Conservation (phyloP, 2,113 vertebrate genomes). For the Cololabis saira region DNA sequence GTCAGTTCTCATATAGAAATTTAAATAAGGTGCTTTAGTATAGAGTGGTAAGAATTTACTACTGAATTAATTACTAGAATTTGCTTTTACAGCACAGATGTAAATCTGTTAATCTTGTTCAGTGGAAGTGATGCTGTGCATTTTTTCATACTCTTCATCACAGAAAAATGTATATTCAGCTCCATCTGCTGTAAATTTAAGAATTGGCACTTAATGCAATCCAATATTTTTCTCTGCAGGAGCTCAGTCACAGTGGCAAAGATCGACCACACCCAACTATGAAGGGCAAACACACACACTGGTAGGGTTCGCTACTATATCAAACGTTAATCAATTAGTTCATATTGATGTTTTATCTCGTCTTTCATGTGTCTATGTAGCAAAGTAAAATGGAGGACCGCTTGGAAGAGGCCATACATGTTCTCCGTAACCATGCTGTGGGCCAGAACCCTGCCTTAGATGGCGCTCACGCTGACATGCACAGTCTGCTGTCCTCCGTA, state of each 20-base stretch:
- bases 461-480: conserved; percentile 86
- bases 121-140: too few species aligned
- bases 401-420: conserved; percentile 97
- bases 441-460: conserved; percentile 84
- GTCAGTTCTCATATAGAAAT: neutral
- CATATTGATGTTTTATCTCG: neutral
- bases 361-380: conserved; percentile 47
- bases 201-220: neutral
- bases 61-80: too few species aligned
- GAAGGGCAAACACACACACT: conserved; percentile 92
- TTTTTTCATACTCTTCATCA: conserved; percentile 19
- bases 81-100: too few species aligned
- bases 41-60: too few species aligned
- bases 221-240: conserved; percentile 52
- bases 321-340: neutral
- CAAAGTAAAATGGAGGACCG: conserved; percentile 98
- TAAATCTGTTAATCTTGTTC: too few species aligned
- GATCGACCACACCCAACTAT: conserved; percentile 90
- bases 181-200: conserved; percentile 72
- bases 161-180: conserved; percentile 48
- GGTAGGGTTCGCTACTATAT: conserved; percentile 77
- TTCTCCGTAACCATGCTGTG: conserved; percentile 94
- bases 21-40: too few species aligned
- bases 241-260: conserved; percentile 94
- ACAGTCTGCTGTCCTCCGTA: conserved; percentile 84